Evolutionary conservation across 1,140 invertebrate genomes (phyloP).

Genomic region (Marisa cornuarietis): DNA sequence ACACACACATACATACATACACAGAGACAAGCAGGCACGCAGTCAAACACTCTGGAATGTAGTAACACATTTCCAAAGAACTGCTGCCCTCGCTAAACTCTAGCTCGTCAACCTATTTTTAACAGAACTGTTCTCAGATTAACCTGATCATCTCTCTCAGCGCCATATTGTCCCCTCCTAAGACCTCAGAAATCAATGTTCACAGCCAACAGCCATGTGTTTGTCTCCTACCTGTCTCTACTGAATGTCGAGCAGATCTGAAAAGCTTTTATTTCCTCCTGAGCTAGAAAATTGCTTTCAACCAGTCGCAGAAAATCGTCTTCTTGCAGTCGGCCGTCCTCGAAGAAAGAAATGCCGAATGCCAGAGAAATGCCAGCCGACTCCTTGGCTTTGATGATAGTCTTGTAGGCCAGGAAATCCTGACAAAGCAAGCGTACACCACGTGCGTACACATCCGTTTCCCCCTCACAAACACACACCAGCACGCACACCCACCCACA

Average conservation of each 20-base stretch:
- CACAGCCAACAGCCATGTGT: too few relatives aligned
- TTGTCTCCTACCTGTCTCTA: background rate
- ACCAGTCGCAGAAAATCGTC: slow-evolving; percentile 17
- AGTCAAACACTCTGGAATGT: too few relatives aligned
- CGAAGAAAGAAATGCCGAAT: slow-evolving; percentile 26
- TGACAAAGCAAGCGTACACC: background rate
- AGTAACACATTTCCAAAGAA: too few relatives aligned
- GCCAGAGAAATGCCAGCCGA: slow-evolving; percentile 17
- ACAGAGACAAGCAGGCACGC: background rate
- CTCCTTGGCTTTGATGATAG: slow-evolving; percentile 27
- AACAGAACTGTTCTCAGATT: too few relatives aligned
- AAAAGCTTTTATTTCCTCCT: slow-evolving; percentile 19
- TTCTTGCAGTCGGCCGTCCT: slow-evolving; percentile 10
- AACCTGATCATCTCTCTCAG: too few relatives aligned
- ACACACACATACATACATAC: background rate
- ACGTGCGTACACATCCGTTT: too few relatives aligned
- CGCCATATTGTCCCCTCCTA: too few relatives aligned
- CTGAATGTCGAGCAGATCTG: slow-evolving; percentile 14
- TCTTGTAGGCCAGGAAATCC: slow-evolving; percentile 32
- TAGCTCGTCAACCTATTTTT: too few relatives aligned
- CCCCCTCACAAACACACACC: too few relatives aligned
- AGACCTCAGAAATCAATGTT: too few relatives aligned
- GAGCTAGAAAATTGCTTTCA: slow-evolving; percentile 1
- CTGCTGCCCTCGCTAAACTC: too few relatives aligned
- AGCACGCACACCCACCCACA: too few relatives aligned